phyloP scores from a whole-genome alignment of 2,888 invertebrate genomes.

The Drosophila subsilvestris region DNA sequence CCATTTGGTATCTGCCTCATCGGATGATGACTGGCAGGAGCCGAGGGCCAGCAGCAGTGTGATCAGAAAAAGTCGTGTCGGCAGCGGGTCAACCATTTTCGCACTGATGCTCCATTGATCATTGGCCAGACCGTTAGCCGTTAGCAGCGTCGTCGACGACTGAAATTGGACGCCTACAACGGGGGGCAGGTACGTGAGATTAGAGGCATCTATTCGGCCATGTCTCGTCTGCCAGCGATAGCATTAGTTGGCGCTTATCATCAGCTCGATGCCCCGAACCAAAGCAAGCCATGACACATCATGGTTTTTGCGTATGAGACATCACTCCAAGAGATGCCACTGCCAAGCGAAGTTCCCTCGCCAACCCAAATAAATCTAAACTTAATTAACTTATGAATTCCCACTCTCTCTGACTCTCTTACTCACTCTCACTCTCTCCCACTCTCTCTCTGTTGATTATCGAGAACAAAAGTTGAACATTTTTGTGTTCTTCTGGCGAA shows the following conservation, averaged over 20 bases:
- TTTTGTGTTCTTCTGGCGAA: slow-evolving; percentile 68
- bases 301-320: slow-evolving; percentile 24
- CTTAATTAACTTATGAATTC: neutral
- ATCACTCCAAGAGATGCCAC: slow-evolving; percentile 7
- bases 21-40: neutral
- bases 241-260: slow-evolving; percentile 52
- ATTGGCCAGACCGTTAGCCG: slow-evolving; percentile 55
- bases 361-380: neutral
- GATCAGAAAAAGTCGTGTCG: slow-evolving; percentile 45
- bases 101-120: slow-evolving; percentile 57
- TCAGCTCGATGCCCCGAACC: neutral
- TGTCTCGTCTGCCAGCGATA: slow-evolving; percentile 55
- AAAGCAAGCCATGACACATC: slow-evolving; percentile 56
- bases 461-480: neutral
- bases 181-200: slow-evolving; percentile 60
- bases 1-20: slow-evolving; percentile 40
- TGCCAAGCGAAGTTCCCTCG: neutral
- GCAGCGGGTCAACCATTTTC: slow-evolving; percentile 58
- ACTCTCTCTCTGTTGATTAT: neutral
- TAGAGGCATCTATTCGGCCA: slow-evolving; percentile 39
- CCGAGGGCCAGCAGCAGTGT: slow-evolving; percentile 33
- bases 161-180: slow-evolving; percentile 46
- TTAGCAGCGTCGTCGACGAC: slow-evolving; percentile 18
- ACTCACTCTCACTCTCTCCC: neutral
- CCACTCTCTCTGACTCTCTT: too few relatives aligned